Evolutionary conservation across 92 coral and sea anemone genomes (phyloP), one percentile per base, ranked within the genome.

Genomic region (Parazoanthus swiftii): DNA sequence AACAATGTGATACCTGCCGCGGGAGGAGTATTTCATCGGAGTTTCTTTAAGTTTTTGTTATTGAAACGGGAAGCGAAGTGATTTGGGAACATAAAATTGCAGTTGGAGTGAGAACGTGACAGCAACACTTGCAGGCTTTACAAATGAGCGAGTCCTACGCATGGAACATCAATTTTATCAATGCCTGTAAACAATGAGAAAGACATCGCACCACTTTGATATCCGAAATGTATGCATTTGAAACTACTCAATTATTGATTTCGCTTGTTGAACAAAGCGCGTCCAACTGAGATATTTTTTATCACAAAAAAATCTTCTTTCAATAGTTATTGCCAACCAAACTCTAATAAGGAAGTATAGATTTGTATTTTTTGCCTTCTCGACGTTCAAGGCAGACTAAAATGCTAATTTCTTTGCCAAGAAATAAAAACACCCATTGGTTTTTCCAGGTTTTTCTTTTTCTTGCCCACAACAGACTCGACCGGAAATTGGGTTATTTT

Each of bases 191-290:
- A 84, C 78, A 43, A 71, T 44, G 39, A 42, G n/a, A 81, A 70
- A 79, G 26, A 56, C 68, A 33, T 63, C 74, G 56, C 80, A 39
- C 51, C 80, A 38, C 35, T 58, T 81, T 83, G 93, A 91, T 91
- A 91, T 88, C 86, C 89, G 86, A 88, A 87, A 88, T 79, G 84
- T 71, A 85, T 91, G 89, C 90, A 85, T 86, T 71, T 83, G 67
- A 89, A 65, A 80, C 83, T 85, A 11, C 71, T 91, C 86, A 91
- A 91, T 91, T 88, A 91, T 91, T 91, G 54, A 91, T 89, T 84
- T 72, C 63, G 87, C 87, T 84, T 84, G 87, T 33, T 84, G 87
- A 71, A 84, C 87, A 84, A 84, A 43, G 87, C 79, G 43, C 68
- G 56, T 84, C 87, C 77, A 71, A 70, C 87, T 42, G 87, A 44